phyloP scores from a whole-genome alignment of 2,888 invertebrate species.

The Melitaea athalia region DNA sequence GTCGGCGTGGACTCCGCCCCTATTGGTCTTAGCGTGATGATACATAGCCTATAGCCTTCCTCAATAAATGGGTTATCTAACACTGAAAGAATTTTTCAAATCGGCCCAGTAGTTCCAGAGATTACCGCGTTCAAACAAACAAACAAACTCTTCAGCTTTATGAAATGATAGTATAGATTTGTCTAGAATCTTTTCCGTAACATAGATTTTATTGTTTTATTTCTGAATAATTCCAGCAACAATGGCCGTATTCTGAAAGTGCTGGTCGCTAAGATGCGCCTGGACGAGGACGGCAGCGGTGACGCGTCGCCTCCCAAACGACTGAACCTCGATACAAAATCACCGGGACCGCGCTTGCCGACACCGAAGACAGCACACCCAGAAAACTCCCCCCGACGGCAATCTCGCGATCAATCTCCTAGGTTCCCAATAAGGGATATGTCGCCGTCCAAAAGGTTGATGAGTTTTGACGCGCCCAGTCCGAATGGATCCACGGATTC shows the following conservation, averaged over 20 bases:
- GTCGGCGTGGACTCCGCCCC: too few relatives aligned
- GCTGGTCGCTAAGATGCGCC: slow-evolving; percentile 65
- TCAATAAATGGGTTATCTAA: too few relatives aligned
- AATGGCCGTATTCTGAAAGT: slow-evolving; percentile 67
- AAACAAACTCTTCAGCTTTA: too few relatives aligned
- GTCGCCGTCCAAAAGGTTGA: slow-evolving; percentile 44
- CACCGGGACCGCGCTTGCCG: neutral
- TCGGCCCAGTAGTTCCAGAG: too few relatives aligned
- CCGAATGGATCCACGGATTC: slow-evolving; percentile 71
- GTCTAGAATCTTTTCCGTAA: too few relatives aligned
- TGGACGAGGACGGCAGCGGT: slow-evolving; percentile 46
- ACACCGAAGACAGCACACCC: neutral
- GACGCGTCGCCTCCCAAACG: slow-evolving; percentile 28
- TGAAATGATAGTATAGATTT: too few relatives aligned
- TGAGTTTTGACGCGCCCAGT: slow-evolving; percentile 67
- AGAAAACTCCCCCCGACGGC: neutral
- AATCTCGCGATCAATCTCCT: slow-evolving; percentile 19
- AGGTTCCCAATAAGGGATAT: slow-evolving; percentile 29
- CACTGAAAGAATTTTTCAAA: too few relatives aligned
- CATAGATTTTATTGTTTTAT: too few relatives aligned
- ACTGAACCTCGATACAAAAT: slow-evolving; percentile 4
- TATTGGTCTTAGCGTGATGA: too few relatives aligned
- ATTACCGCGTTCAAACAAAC: too few relatives aligned
- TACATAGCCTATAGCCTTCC: too few relatives aligned
- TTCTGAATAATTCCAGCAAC: slow-evolving; percentile 42